These are phyloP conservation scores for Ctenomys sociabilis DNA, from an alignment of 2,113 vertebrate genomes.

Conservation along the genomic window DNA sequence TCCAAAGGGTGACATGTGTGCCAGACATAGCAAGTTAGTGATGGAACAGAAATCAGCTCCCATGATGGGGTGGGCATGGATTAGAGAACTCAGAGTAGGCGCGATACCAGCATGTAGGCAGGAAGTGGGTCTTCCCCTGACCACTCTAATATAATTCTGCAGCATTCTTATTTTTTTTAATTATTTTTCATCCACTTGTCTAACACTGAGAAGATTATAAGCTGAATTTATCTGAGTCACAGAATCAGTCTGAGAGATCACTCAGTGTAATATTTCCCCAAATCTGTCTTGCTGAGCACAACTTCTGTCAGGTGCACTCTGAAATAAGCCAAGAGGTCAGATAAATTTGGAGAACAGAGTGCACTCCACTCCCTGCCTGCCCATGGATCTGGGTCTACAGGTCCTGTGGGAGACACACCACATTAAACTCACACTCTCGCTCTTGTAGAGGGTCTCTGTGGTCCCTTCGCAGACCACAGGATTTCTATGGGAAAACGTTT, in stretches of 20 bases:
- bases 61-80: not conserved
- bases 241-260: not conserved
- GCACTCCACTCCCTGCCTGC: not conserved
- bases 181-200: not conserved
- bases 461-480: not conserved
- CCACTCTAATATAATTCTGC: not conserved
- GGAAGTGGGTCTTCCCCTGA: not conserved
- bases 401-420: not conserved
- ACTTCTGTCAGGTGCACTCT: not conserved
- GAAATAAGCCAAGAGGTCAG: not conserved
- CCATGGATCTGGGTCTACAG: not conserved
- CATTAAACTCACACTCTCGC: not conserved
- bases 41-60: not conserved
- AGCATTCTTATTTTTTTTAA: not conserved
- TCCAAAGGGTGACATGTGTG: not conserved
- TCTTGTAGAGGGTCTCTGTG: not conserved
- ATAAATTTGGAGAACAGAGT: too few species aligned
- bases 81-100: not conserved
- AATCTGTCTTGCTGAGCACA: not conserved
- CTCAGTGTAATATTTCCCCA: not conserved
- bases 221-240: not conserved
- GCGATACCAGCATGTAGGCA: not conserved
- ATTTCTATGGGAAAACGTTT: not conserved
- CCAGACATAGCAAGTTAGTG: not conserved
- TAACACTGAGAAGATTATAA: constrained; percentile 18